phyloP scores from a whole-genome alignment of 2,888 invertebrate genomes.

The Erebia epiphron region DNA sequence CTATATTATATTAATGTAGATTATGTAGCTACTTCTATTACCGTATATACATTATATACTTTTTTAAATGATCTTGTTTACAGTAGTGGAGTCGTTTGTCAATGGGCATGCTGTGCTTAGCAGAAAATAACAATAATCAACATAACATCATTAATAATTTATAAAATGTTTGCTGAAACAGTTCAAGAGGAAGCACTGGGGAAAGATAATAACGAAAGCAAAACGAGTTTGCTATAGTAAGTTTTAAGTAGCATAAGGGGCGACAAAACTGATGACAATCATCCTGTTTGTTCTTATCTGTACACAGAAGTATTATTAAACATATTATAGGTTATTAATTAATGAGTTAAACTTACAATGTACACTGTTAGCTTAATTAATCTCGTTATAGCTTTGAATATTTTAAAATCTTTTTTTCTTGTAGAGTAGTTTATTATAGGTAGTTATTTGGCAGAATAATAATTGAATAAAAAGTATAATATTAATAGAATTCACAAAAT shows the following conservation, averaged over 20 bases:
- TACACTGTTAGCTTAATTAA: too few relatives aligned
- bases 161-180: neutral
- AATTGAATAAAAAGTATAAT: too few relatives aligned
- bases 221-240: neutral
- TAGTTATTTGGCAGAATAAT: too few relatives aligned
- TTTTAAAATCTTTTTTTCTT: too few relatives aligned
- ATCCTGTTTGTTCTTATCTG: neutral
- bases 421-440: too few relatives aligned
- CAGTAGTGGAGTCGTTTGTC: conserved; percentile 1
- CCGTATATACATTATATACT: neutral
- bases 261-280: neutral
- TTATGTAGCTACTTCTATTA: neutral
- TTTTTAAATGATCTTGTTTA: conserved; percentile 4
- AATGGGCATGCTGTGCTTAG: neutral
- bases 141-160: neutral
- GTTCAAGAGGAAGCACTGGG: neutral
- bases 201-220: neutral
- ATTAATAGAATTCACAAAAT: too few relatives aligned
- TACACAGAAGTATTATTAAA: too few relatives aligned
- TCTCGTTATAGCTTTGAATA: too few relatives aligned
- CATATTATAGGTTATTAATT: too few relatives aligned
- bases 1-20: neutral
- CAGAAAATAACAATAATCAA: neutral
- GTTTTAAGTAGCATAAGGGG: neutral
- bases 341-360: too few relatives aligned